Evolutionary conservation across 37 sponge, comb jelly and placozoan genomes (phyloP).

Genomic region (Eunapius fragilis): DNA sequence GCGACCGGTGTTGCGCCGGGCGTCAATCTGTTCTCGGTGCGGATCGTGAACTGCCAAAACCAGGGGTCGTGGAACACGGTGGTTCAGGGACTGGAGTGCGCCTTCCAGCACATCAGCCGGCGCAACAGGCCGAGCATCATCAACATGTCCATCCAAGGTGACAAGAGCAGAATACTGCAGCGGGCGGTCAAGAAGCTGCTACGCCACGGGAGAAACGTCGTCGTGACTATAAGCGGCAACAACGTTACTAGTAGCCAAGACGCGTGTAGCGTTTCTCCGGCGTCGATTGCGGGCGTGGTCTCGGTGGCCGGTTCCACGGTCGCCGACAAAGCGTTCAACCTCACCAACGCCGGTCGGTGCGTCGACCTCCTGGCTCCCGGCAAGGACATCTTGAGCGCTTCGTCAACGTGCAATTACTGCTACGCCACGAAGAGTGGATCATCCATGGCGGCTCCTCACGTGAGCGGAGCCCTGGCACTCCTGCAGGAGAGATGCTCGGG

Average conservation of each 20-base stretch:
- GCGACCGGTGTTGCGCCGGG: constrained; percentile 70
- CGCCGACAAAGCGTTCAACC: constrained; percentile 6
- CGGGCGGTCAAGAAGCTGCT: constrained; percentile 27
- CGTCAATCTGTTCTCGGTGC: constrained; percentile 54
- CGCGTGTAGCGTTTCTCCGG: constrained; percentile 57
- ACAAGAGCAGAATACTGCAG: constrained; percentile 18
- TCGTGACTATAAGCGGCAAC: constrained; percentile 66
- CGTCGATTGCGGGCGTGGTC: constrained; percentile 22
- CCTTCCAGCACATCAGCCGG: constrained; percentile 14
- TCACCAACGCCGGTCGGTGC: constrained; percentile 51
- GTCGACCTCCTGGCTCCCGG: constrained; percentile 80
- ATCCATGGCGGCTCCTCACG: constrained; percentile 76
- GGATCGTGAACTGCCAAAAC: constrained; percentile 48
- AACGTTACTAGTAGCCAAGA: background rate
- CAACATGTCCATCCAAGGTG: constrained; percentile 58
- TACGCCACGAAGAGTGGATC: constrained; percentile 17
- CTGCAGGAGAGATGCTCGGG: constrained; percentile 66
- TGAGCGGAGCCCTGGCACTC: constrained; percentile 67
- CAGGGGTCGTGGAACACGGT: constrained; percentile 24
- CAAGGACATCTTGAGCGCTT: constrained; percentile 24
- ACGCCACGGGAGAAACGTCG: constrained; percentile 3
- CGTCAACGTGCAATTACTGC: constrained; percentile 6
- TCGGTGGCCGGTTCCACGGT: constrained; percentile 44
- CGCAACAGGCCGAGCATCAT: constrained; percentile 33
- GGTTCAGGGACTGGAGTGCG: constrained; percentile 61